These are phyloP conservation scores for Phenganax subtilis DNA, from an alignment of 92 coral and sea anemone genomes.

Conservation along the genomic window DNA sequence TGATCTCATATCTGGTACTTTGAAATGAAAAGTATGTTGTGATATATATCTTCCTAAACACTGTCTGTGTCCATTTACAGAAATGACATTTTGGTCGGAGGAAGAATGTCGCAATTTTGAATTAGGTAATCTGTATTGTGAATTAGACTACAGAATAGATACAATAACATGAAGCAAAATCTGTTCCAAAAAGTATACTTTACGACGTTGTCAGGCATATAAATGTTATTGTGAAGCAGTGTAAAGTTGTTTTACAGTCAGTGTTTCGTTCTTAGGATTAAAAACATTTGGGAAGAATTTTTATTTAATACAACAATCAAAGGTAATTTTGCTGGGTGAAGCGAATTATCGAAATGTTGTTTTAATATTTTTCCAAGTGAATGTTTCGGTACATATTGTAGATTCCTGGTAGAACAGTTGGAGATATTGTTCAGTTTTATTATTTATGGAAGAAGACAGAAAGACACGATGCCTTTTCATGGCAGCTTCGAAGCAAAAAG, in stretches of 20 bases:
- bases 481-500: slow-evolving; percentile 88
- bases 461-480: slow-evolving; percentile 96
- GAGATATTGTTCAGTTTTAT: slow-evolving; percentile 94
- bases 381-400: slow-evolving; percentile 9
- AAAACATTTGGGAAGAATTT: slow-evolving; percentile 90
- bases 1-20: background rate
- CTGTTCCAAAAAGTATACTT: too few species aligned
- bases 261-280: slow-evolving; percentile 55
- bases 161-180: too few species aligned
- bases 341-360: background rate
- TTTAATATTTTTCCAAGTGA: background rate
- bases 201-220: too few species aligned
- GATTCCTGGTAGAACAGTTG: slow-evolving; percentile 85
- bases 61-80: slow-evolving; percentile 38
- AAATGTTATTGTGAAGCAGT: background rate
- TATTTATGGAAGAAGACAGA: slow-evolving; percentile 98
- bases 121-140: slow-evolving; percentile 64
- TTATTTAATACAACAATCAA: slow-evolving; percentile 80
- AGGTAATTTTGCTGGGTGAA: slow-evolving; percentile 49
- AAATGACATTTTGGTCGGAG: slow-evolving; percentile 98
- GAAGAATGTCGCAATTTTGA: slow-evolving; percentile 99
- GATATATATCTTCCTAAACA: background rate
- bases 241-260: background rate
- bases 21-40: too few species aligned
- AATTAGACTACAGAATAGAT: too few species aligned